These are phyloP conservation scores for Phycodurus eques DNA, from an alignment of 2,113 vertebrate genomes.

Conservation along the genomic window DNA sequence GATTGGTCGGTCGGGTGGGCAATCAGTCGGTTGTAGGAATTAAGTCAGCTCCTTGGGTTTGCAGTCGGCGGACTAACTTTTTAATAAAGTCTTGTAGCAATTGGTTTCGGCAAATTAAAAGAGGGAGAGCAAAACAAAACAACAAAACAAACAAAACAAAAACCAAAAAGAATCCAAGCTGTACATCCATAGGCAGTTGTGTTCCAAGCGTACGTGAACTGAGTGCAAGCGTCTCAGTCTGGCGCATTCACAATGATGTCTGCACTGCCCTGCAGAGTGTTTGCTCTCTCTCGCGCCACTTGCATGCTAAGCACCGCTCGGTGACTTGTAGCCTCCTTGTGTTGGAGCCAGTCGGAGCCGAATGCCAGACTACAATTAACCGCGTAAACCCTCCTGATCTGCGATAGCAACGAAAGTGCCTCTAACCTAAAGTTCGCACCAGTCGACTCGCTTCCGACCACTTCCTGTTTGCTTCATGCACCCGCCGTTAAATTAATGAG, in stretches of 20 bases:
- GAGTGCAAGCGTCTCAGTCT: constrained; percentile 21
- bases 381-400: constrained; percentile 51
- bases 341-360: constrained; percentile 46
- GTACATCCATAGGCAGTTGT: neutral
- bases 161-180: neutral
- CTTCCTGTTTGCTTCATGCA: constrained; percentile 13
- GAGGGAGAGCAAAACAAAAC: neutral
- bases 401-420: constrained; percentile 38
- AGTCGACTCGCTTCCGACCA: neutral
- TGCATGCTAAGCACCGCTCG: constrained; percentile 67
- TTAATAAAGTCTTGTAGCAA: neutral
- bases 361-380: constrained; percentile 60
- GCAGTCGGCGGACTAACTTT: neutral
- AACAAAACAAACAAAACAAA: neutral
- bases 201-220: constrained; percentile 6
- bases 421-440: constrained; percentile 21
- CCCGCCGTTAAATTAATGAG: constrained; percentile 3
- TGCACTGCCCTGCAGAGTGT: constrained; percentile 34
- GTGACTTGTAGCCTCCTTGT: constrained; percentile 56
- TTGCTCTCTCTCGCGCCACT: constrained; percentile 22
- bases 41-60: neutral
- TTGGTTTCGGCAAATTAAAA: neutral
- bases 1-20: neutral
- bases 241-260: constrained; percentile 42
- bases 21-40: too few relatives aligned